Evolutionary conservation across 2,888 invertebrate species (phyloP).

Genomic region (Luperina testacea): DNA sequence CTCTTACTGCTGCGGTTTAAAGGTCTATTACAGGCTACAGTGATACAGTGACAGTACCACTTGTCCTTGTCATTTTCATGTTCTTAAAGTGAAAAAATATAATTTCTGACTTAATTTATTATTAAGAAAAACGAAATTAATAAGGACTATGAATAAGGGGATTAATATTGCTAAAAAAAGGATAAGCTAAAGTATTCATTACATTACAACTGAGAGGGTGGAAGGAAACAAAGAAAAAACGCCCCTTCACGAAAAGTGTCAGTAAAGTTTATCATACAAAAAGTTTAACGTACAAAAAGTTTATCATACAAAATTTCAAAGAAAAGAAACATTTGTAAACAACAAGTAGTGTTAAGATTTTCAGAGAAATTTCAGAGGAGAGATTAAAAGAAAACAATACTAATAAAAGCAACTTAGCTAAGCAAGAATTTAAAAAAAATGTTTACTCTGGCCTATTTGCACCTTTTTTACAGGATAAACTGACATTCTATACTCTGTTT

Average conservation of each 20-base stretch:
- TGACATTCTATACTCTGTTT: not conserved
- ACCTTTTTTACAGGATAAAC: conserved; percentile 5
- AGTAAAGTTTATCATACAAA: not conserved
- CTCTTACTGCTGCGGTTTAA: not conserved
- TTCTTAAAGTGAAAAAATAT: not conserved
- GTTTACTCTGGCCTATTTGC: not conserved
- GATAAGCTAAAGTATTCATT: not conserved
- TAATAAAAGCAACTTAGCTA: not conserved
- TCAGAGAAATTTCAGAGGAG: too few relatives aligned
- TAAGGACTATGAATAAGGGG: not conserved
- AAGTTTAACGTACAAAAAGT: not conserved
- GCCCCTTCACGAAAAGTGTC: too few relatives aligned
- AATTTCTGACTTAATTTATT: not conserved
- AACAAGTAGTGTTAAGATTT: not conserved
- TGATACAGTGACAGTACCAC: not conserved
- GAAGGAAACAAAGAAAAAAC: not conserved
- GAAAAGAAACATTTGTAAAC: too few relatives aligned
- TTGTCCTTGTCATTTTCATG: not conserved
- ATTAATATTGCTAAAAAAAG: not conserved
- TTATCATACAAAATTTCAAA: not conserved
- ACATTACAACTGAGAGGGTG: not conserved
- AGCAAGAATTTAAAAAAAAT: not conserved
- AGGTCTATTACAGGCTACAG: not conserved
- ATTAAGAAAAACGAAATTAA: not conserved
- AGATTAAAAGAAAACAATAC: not conserved